Evolutionary conservation across 2,888 invertebrate genomes (phyloP).

Genomic region (Philaethria dido): DNA sequence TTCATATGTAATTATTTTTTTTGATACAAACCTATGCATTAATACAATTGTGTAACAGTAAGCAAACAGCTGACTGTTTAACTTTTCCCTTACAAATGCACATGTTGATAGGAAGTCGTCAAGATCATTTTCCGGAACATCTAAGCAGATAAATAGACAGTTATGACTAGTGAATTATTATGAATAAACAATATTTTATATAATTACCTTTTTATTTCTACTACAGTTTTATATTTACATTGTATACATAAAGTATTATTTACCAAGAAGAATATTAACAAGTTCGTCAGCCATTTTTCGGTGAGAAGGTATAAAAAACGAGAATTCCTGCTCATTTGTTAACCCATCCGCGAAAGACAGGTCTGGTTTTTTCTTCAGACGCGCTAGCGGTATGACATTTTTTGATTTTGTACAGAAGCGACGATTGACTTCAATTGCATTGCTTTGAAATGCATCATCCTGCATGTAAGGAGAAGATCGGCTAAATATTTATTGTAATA

Average conservation of each 20-base stretch:
- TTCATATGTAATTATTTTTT: not conserved
- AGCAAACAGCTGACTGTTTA: slow-evolving; percentile 92
- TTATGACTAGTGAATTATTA: slow-evolving; percentile 27
- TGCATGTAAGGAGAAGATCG: slow-evolving; percentile 48
- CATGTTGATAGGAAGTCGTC: slow-evolving; percentile 88
- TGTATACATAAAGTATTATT: too few species aligned
- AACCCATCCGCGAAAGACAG: slow-evolving; percentile 83
- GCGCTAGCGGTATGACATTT: slow-evolving; percentile 80
- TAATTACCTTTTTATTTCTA: not conserved
- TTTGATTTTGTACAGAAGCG: slow-evolving; percentile 84
- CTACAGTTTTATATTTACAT: not conserved
- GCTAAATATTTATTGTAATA: too few species aligned
- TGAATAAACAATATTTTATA: slow-evolving; percentile 13
- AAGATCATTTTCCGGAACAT: slow-evolving; percentile 69
- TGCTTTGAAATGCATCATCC: slow-evolving; percentile 76
- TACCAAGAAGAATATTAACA: slow-evolving; percentile 87
- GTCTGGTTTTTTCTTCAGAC: slow-evolving; percentile 81
- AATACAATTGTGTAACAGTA: slow-evolving; percentile 90
- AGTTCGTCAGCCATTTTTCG: slow-evolving; percentile 88
- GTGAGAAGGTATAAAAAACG: slow-evolving; percentile 89
- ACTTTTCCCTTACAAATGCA: slow-evolving; percentile 87
- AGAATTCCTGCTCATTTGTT: slow-evolving; percentile 86
- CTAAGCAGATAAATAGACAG: slow-evolving; percentile 48
- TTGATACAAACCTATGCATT: slow-evolving; percentile 85
- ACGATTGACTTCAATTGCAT: slow-evolving; percentile 84